Evolutionary conservation across 2,113 vertebrate species (phyloP).

Genomic region (Laticauda laticaudata): DNA sequence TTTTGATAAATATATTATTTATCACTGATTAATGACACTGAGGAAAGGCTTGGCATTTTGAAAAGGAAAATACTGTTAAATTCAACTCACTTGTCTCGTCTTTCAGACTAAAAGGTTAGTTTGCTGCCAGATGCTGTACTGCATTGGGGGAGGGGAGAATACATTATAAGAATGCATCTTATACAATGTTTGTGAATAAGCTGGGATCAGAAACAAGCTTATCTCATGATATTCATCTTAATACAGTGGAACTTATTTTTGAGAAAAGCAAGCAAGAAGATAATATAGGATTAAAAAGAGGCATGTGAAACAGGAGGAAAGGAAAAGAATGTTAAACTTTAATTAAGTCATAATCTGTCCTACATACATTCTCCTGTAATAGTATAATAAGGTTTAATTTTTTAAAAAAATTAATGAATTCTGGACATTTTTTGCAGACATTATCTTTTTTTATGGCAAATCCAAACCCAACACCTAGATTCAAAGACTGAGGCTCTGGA

Average conservation of each 20-base stretch:
- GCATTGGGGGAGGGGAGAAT: not conserved
- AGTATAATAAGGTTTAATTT: not conserved
- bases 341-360: not conserved
- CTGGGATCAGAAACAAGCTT: not conserved
- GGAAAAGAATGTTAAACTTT: not conserved
- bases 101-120: slow-evolving; percentile 33
- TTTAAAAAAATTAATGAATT: not conserved
- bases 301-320: not conserved
- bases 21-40: not conserved
- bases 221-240: not conserved
- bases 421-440: not conserved
- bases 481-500: not conserved
- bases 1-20: slow-evolving; percentile 21
- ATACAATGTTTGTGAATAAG: not conserved
- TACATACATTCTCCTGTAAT: not conserved
- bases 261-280: not conserved
- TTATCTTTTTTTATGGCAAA: not conserved
- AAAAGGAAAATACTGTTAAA: not conserved
- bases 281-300: not conserved
- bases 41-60: slow-evolving; percentile 13
- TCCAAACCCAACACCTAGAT: not conserved
- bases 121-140: not conserved
- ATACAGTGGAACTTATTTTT: not conserved
- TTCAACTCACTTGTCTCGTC: slow-evolving; percentile 17
- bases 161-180: not conserved